Evolutionary conservation across 2,113 vertebrate genomes (phyloP), one percentile per base, ranked within the genome.

Genomic region (Trochalopteron elliotii): DNA sequence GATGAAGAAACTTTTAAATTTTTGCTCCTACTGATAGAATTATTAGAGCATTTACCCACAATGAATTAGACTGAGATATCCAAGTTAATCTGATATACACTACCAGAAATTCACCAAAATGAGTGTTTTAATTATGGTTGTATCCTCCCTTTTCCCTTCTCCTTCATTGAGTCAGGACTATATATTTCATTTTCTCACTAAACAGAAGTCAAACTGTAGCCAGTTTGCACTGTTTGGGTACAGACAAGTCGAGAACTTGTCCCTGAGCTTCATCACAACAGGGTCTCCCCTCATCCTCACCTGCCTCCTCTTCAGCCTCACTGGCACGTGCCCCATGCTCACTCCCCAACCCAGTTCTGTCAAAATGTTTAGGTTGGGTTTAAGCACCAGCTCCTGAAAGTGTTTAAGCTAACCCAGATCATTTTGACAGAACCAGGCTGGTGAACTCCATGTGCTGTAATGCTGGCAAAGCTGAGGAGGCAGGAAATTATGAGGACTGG

Each of bases 381-480:
- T 56, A 33, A 60, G 79, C 84, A 63, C 30, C 20, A 1, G 30
- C 61, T 75, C 18, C 20, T 88, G 28, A 19, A 90, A 83, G 85
- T 77, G 68, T 88, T 90, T 70, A 33, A 83, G 76, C 35, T 95
- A 94, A 90, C 94, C 92, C 77, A 83, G 90, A 95, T 92, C 44
- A 28, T 33, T 90, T 33, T 93, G 96, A 97, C 96, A 97, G 94
- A 97, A 94, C 67, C 92, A 95, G 90, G 86, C 85, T 95, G 86
- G 83, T 80, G 83, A 92, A 31, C 85, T 60, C 45, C 71, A n/a
- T 9, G 67, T 57, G 85, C 47, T 92, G 55, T 3, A 63, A 65
- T 2, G 27, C 55, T 83, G 68, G 71, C 42, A 77, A 56, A 74
- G 72, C 71, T 81, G 50, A 70, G 92, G 40, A 39, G 59, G 30